These are phyloP conservation scores for Allacma fusca DNA, from an alignment of 2,888 invertebrate genomes.

Conservation along the genomic window DNA sequence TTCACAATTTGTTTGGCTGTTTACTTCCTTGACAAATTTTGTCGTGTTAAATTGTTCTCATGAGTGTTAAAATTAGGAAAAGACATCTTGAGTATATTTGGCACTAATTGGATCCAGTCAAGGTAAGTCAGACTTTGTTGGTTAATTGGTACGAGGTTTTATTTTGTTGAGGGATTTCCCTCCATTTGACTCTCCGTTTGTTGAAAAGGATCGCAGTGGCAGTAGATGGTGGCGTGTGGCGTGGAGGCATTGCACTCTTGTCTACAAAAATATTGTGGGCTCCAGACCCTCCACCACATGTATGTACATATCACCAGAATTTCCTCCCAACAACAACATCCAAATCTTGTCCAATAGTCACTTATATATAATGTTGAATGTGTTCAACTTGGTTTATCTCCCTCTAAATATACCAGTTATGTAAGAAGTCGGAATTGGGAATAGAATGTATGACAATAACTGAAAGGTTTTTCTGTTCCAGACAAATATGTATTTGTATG, in stretches of 20 bases:
- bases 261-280: no score
- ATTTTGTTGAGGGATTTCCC: conserved; percentile 8
- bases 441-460: no score
- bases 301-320: no score
- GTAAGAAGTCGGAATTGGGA: no score
- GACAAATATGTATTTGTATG: no score
- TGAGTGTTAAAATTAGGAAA: not conserved
- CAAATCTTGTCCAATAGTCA: no score
- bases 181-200: conserved; percentile 10
- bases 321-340: no score
- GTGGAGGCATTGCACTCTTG: conserved; percentile 13
- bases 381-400: no score
- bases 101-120: conserved; percentile 18
- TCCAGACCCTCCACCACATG: no score
- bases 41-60: not conserved
- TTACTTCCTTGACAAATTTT: conserved; percentile 26
- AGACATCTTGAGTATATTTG: not conserved
- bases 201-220: conserved; percentile 1
- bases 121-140: not conserved
- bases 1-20: conserved; percentile 18
- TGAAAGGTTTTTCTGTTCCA: no score
- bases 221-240: conserved; percentile 25
- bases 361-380: no score
- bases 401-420: no score
- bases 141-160: not conserved